Evolutionary conservation across 2,797 vertebrate genomes (phyloP).

Genomic region (Siniperca obscura): DNA sequence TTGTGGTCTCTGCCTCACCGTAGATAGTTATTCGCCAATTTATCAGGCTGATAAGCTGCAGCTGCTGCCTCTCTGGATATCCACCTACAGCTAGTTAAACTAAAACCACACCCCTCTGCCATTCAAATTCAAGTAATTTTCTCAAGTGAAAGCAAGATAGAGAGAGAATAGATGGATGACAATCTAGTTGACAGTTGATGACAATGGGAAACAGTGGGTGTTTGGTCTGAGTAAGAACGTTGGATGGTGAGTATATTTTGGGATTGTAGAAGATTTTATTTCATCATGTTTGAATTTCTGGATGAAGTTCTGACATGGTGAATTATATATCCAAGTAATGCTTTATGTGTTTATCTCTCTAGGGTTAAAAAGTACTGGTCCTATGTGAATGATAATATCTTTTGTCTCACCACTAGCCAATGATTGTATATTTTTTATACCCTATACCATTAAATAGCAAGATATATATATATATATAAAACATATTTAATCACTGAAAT

Average conservation of each 20-base stretch:
- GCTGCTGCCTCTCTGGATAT: constrained; percentile 16
- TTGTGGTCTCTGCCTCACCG: constrained; percentile 1
- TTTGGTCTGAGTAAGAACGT: constrained; percentile 11
- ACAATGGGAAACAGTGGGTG: constrained; percentile 29
- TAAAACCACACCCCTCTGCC: constrained; percentile 16
- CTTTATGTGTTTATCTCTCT: constrained; percentile 66
- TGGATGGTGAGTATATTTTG: constrained; percentile 11
- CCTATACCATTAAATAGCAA: constrained; percentile 73
- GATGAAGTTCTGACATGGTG: constrained; percentile 55
- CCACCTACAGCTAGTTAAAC: constrained; percentile 21
- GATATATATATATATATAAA: constrained; percentile 67
- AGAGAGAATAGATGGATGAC: constrained; percentile 46
- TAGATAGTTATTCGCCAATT: too few species aligned
- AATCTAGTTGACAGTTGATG: constrained; percentile 61
- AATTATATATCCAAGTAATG: constrained; percentile 63
- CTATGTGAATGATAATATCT: constrained; percentile 76
- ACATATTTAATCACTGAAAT: constrained; percentile 81
- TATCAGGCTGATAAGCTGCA: constrained; percentile 29
- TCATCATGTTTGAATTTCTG: constrained; percentile 53
- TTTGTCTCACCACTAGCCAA: constrained; percentile 81
- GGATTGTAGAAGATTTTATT: constrained; percentile 35
- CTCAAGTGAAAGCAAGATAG: constrained; percentile 13
- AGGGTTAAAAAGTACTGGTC: constrained; percentile 71
- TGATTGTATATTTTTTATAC: constrained; percentile 86
- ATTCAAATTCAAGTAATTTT: constrained; percentile 9